A percentile compares a stretch with the other conserved stretches of the same genome.
phyloP scores from a whole-genome alignment of 2,888 invertebrate genomes.

The Callyntrura sp. region DNA sequence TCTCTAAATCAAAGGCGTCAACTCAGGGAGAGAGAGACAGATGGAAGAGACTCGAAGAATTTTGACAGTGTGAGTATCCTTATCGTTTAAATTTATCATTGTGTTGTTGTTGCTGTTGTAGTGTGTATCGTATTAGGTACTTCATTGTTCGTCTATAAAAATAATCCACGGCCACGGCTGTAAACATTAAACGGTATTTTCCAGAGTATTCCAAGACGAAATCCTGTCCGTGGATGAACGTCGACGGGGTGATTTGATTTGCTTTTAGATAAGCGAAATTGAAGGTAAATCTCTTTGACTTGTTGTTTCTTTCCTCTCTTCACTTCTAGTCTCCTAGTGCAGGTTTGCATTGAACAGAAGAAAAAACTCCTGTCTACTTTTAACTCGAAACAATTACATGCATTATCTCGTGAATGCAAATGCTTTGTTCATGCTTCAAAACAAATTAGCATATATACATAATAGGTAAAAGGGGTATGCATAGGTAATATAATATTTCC shows the following conservation, averaged over 20 bases:
- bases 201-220: slow-evolving; percentile 30
- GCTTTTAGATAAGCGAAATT: background rate
- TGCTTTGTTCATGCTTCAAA: background rate
- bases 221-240: slow-evolving; percentile 18
- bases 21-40: background rate
- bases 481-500: too few relatives aligned
- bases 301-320: background rate
- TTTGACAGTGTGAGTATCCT: slow-evolving; percentile 3
- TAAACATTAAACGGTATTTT: slow-evolving; percentile 21
- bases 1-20: background rate
- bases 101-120: background rate
- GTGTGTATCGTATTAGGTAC: too few relatives aligned
- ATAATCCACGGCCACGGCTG: background rate
- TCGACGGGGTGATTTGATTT: slow-evolving; percentile 16
- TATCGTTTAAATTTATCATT: background rate
- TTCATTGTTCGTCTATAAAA: background rate
- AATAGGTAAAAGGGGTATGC: background rate
- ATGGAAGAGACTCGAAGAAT: background rate
- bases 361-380: background rate
- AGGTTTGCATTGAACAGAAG: background rate
- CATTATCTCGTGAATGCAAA: background rate
- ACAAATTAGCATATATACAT: background rate
- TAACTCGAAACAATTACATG: background rate
- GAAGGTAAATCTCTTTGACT: slow-evolving; percentile 14
- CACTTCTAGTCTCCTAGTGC: background rate